These are phyloP conservation scores for Pygathrix nemaeus DNA, from an alignment of 2,113 vertebrate species.

Conservation along the genomic window DNA sequence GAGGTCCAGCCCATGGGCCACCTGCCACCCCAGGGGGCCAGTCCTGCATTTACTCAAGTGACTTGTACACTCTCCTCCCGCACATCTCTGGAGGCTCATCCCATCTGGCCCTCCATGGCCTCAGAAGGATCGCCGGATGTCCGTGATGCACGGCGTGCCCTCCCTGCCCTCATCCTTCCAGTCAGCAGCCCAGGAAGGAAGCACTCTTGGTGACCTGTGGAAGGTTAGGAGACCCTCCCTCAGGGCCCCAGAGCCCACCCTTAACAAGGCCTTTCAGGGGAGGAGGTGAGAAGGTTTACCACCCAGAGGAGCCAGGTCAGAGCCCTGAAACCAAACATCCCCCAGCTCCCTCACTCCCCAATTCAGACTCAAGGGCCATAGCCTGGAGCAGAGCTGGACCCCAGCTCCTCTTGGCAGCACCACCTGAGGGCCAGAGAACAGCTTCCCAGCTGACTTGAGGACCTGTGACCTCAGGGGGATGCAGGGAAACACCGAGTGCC, in stretches of 20 bases:
- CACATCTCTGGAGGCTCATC: not conserved
- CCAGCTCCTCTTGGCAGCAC: not conserved
- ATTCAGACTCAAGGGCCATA: not conserved
- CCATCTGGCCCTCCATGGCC: not conserved
- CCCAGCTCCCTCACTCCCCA: not conserved
- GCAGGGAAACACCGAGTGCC: conserved; percentile 84
- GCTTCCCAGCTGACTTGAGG: conserved; percentile 40
- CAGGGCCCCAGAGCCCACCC: not conserved
- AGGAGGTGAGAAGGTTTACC: not conserved
- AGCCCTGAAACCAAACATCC: not conserved
- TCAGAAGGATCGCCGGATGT: not conserved
- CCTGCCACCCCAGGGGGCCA: not conserved
- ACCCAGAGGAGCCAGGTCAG: not conserved
- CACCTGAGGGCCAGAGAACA: rapidly evolving
- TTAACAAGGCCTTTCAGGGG: not conserved
- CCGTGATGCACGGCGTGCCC: rapidly evolving
- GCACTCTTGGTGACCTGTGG: not conserved
- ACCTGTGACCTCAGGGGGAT: conserved; percentile 87
- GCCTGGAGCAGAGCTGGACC: not conserved
- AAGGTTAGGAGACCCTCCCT: not conserved
- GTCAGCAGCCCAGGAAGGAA: not conserved
- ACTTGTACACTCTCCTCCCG: too few relatives aligned
- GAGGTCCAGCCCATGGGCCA: not conserved
- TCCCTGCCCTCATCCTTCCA: not conserved
- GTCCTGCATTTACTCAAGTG: not conserved